Base-by-base conservation (phyloP, 2,797 vertebrate species). In the Prionace glauca region DNA sequence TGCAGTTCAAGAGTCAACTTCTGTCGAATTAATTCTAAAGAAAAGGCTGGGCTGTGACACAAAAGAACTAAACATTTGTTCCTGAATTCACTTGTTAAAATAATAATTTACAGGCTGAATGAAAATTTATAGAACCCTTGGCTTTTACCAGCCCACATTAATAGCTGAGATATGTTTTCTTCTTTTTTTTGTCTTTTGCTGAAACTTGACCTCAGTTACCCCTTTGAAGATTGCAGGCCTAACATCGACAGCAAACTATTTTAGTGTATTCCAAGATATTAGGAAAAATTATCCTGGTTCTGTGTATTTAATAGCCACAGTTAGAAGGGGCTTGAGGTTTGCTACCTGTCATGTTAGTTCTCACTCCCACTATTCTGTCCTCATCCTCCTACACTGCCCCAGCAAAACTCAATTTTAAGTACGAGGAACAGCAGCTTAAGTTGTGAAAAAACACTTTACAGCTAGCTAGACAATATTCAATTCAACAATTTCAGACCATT, bases 1-100 rank as follows among this genome's bases (percentile, higher is more conserved):
- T 72, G 41, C 93, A 94, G 26, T 56, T 94, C 69, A 94, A 74
- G 71, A 94, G 93, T 94, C 93, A 74, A 74, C 69, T 74, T 94
- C 67, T 56, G 93, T 50, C 45, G 88, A 81, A 95, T 96, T 86
- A 24, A 69, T 95, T 74, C 93, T 32, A 45, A 74, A 94, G 24
- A 45, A 94, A 50, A 74, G 45, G 45, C 45, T 74, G 74, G 45
- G 16, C 93, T 94, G 69, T 50, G 93, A 74, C 93, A 94, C 69
- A 56, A 74, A 74, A 45, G 12, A 32, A 72, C 56, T 50, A 74
- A 74, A 41, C 29, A 56, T 74, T 72, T 94, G 69, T 45, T 29
- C 24, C 69, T 74, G 45, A 94, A 94, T 56, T 94, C 93, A 94
- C 50, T 74, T 94, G 69, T 74, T 22, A 94, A 71, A 94, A 45